Evolutionary conservation across 2,113 vertebrate species (phyloP).

Genomic region (Charina bottae): DNA sequence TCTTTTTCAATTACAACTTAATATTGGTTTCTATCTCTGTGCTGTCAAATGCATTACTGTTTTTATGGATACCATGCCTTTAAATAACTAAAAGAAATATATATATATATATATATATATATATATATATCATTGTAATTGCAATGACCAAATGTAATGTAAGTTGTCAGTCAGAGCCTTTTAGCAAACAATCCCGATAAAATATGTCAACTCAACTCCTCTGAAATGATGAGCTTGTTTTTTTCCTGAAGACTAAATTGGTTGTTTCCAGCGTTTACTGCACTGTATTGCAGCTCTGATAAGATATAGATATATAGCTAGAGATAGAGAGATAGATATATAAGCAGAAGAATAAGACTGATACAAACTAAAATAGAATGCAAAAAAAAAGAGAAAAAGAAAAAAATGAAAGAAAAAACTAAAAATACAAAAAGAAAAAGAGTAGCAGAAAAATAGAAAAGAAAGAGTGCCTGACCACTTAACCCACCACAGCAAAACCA

Average conservation of each 20-base stretch:
- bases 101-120: neutral
- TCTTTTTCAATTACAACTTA: slow-evolving; percentile 65
- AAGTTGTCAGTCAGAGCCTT: slow-evolving; percentile 18
- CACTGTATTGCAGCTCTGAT: slow-evolving; percentile 23
- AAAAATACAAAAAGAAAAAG: neutral
- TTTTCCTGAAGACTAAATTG: slow-evolving; percentile 32
- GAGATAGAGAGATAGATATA: no score
- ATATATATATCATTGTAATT: slow-evolving; percentile 6
- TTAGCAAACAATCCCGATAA: slow-evolving; percentile 45
- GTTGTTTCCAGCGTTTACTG: slow-evolving; percentile 25
- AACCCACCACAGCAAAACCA: no score
- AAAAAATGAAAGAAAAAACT: neutral
- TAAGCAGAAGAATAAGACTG: neutral
- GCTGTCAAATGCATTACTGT: slow-evolving; percentile 48
- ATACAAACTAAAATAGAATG: neutral
- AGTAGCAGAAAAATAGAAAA: neutral
- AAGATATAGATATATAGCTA: neutral
- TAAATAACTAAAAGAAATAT: slow-evolving; percentile 29
- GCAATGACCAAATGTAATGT: slow-evolving; percentile 19
- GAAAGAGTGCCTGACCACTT: no score
- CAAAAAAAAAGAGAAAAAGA: neutral
- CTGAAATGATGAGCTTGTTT: slow-evolving; percentile 15
- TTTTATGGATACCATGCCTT: slow-evolving; percentile 42
- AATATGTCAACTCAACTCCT: slow-evolving; percentile 41
- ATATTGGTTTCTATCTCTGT: slow-evolving; percentile 57